Evolutionary conservation across 2,797 vertebrate genomes (phyloP).

Genomic region (Darevskia mixta): DNA sequence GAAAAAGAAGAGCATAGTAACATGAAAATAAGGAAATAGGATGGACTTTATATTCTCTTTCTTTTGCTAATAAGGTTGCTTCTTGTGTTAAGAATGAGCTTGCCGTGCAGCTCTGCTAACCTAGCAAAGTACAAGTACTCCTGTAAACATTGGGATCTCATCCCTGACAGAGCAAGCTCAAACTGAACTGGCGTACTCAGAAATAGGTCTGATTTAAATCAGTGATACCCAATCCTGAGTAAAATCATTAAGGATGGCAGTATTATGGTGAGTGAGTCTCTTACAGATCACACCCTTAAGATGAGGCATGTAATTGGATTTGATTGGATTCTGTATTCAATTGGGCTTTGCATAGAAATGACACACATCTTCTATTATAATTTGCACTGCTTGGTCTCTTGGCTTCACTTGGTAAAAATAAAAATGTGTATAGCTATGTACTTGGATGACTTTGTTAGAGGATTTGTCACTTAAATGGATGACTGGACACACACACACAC

Average conservation of each 20-base stretch:
- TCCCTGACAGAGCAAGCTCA: conserved; percentile 40
- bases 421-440: neutral
- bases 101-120: conserved; percentile 58
- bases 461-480: neutral
- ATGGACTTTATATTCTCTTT: conserved; percentile 38
- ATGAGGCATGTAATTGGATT: neutral
- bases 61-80: conserved; percentile 61
- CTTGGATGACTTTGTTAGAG: neutral
- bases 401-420: neutral
- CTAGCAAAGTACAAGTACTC: conserved; percentile 64
- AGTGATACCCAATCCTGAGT: neutral
- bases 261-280: neutral
- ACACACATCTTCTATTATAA: no score
- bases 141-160: conserved; percentile 53
- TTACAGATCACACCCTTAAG: neutral
- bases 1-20: conserved; percentile 20
- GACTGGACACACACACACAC: neutral
- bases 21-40: conserved; percentile 48
- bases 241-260: neutral
- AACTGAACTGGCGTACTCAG: neutral
- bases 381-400: neutral
- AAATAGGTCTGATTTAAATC: neutral
- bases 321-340: neutral
- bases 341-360: neutral
- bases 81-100: conserved; percentile 51